Conservation (phyloP, 2,888 invertebrate genomes). For the Cynaeus angustus region DNA sequence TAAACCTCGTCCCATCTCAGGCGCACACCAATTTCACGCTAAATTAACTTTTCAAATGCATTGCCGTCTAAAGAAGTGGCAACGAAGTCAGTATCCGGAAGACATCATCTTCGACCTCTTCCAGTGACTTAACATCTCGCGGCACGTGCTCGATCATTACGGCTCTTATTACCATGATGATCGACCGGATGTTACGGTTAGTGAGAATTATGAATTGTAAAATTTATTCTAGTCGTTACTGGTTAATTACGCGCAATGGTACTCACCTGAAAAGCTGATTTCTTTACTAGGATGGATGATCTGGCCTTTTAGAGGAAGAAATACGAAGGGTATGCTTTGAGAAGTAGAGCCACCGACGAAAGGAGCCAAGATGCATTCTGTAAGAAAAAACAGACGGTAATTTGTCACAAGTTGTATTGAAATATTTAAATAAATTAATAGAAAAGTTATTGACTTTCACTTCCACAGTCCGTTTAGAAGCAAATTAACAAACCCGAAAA, state of each 20-base stretch:
- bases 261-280: slow-evolving; percentile 85
- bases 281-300: slow-evolving; percentile 92
- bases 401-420: background rate
- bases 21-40: background rate
- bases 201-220: slow-evolving; percentile 68
- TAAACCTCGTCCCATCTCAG: background rate
- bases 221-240: slow-evolving; percentile 62
- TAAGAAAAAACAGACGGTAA: slow-evolving; percentile 60
- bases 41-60: background rate
- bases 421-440: too few species aligned
- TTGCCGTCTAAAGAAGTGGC: too few species aligned
- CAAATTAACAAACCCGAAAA: too few species aligned
- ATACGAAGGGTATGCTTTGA: slow-evolving; percentile 90
- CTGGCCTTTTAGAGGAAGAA: slow-evolving; percentile 88
- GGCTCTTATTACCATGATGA: slow-evolving; percentile 46
- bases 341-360: slow-evolving; percentile 81
- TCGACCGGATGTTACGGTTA: slow-evolving; percentile 64
- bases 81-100: background rate
- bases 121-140: background rate
- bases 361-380: slow-evolving; percentile 84
- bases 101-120: slow-evolving; percentile 11
- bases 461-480: too few species aligned
- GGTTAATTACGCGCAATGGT: slow-evolving; percentile 20
- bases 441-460: too few species aligned
- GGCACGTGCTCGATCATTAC: slow-evolving; percentile 46